phyloP scores from a whole-genome alignment of 2,113 vertebrate species.

The Cyprinodon variegatus region DNA sequence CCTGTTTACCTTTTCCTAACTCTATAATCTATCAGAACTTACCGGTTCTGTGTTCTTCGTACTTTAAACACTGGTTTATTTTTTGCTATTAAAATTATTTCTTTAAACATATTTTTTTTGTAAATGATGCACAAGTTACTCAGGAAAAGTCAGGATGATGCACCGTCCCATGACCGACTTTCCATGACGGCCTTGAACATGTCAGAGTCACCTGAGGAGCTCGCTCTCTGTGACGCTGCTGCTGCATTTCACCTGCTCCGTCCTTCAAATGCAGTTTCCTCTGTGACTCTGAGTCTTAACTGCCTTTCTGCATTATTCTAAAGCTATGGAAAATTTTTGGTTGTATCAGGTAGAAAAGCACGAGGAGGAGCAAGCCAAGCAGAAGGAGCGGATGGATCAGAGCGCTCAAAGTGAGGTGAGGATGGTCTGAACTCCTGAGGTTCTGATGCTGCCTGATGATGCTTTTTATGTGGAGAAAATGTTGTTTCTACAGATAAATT shows the following conservation, averaged over 20 bases:
- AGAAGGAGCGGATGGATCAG: slow-evolving; percentile 4
- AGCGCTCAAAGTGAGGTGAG: slow-evolving; percentile 72
- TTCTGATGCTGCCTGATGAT: neutral
- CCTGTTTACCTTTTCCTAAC: slow-evolving; percentile 11
- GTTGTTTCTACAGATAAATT: neutral
- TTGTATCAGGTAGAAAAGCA: slow-evolving; percentile 85
- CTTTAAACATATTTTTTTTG: neutral
- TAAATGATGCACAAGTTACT: neutral
- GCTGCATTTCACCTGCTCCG: neutral
- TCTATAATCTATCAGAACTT: neutral
- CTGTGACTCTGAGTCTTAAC: neutral
- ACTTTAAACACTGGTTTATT: neutral
- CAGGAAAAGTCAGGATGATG: neutral
- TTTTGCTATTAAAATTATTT: neutral
- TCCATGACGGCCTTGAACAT: slow-evolving; percentile 59
- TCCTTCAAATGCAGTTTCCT: neutral
- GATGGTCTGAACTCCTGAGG: neutral
- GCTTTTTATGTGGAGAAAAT: neutral
- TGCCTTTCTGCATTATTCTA: neutral
- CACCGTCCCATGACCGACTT: neutral
- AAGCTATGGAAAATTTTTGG: slow-evolving; percentile 94
- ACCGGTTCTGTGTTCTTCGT: neutral
- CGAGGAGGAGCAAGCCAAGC: slow-evolving; percentile 58
- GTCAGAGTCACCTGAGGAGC: slow-evolving; percentile 57
- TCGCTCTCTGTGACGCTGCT: slow-evolving; percentile 3